These are phyloP conservation scores for Oikopleura vanhoeffeni DNA, from an alignment of 23 tunicate genomes.

Conservation along the genomic window DNA sequence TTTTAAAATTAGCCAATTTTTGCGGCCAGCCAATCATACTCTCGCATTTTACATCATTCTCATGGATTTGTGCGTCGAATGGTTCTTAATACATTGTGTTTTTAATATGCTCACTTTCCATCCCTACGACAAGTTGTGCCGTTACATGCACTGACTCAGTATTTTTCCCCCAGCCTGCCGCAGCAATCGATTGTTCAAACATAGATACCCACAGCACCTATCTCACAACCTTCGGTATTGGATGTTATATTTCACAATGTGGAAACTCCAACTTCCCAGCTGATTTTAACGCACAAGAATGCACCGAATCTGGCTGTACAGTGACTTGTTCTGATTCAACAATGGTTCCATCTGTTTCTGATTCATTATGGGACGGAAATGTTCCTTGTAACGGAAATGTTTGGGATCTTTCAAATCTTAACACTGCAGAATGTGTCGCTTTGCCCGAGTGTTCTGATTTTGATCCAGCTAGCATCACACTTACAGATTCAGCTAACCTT, in stretches of 20 bases:
- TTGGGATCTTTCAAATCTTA: neutral
- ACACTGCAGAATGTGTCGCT: neutral
- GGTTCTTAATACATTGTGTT: too few species aligned
- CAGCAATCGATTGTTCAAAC: neutral
- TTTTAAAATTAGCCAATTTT: too few species aligned
- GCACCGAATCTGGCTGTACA: neutral
- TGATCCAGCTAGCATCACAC: slow-evolving; percentile 6
- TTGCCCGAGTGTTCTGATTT: neutral
- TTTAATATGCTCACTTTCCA: too few species aligned
- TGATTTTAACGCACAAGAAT: neutral
- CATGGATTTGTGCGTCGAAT: neutral
- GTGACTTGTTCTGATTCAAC: too few species aligned
- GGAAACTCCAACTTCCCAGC: neutral
- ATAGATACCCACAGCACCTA: neutral
- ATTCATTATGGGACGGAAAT: neutral
- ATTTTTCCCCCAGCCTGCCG: slow-evolving; percentile 2
- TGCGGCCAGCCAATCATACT: too few species aligned
- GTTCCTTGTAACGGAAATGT: neutral
- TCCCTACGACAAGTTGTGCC: too few species aligned
- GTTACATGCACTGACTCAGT: neutral
- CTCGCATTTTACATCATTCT: neutral
- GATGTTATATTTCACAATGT: neutral
- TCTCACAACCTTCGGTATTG: neutral
- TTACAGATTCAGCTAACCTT: too few species aligned
- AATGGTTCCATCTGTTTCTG: neutral